Percentiles rank a stretch among this genome's conserved stretches.
Evolutionary conservation across 1,140 invertebrate species (phyloP).

Genomic region (Orius insidiosus): DNA sequence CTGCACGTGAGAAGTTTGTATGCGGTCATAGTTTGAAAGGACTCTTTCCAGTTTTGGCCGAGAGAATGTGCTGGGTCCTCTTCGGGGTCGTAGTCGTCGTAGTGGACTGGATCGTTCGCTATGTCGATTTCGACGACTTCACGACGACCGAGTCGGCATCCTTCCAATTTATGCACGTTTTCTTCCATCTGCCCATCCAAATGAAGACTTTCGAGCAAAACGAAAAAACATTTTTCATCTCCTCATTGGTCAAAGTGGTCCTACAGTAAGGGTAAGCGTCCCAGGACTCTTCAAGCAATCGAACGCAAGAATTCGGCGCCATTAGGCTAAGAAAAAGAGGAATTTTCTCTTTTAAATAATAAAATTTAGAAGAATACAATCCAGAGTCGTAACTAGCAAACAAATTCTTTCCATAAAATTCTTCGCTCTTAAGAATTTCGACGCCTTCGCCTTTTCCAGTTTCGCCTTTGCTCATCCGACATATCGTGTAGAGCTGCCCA

Average conservation of each 20-base stretch:
- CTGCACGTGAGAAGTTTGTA: background rate
- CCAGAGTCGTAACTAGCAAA: conserved; percentile 54
- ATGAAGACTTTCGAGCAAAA: conserved; percentile 97
- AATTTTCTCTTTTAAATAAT: conserved; percentile 89
- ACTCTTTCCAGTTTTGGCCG: conserved; percentile 53
- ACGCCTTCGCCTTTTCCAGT: conserved; percentile 93
- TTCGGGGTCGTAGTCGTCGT: conserved; percentile 45
- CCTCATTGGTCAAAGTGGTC: conserved; percentile 87
- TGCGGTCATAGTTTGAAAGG: conserved; percentile 3
- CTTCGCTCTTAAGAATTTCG: conserved; percentile 93
- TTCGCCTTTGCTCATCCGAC: conserved; percentile 90
- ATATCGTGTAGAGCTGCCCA: conserved; percentile 98
- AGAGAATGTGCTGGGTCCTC: conserved; percentile 54
- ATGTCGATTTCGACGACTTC: conserved; percentile 48
- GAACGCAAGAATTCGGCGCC: conserved; percentile 83
- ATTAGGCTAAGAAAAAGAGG: conserved; percentile 80
- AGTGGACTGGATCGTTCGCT: background rate
- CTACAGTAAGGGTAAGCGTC: conserved; percentile 98
- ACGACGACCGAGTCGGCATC: conserved; percentile 25
- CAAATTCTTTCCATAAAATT: conserved; percentile 75
- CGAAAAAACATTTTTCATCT: conserved; percentile 82
- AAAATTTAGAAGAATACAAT: conserved; percentile 96
- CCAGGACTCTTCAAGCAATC: conserved; percentile 96
- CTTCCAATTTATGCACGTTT: conserved; percentile 62
- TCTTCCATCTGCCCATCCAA: conserved; percentile 87